Percentiles rank a stretch among this genome's conserved stretches.
Evolutionary conservation across 2,888 invertebrate genomes (phyloP).

Genomic region (Eucriotettix oculatus): DNA sequence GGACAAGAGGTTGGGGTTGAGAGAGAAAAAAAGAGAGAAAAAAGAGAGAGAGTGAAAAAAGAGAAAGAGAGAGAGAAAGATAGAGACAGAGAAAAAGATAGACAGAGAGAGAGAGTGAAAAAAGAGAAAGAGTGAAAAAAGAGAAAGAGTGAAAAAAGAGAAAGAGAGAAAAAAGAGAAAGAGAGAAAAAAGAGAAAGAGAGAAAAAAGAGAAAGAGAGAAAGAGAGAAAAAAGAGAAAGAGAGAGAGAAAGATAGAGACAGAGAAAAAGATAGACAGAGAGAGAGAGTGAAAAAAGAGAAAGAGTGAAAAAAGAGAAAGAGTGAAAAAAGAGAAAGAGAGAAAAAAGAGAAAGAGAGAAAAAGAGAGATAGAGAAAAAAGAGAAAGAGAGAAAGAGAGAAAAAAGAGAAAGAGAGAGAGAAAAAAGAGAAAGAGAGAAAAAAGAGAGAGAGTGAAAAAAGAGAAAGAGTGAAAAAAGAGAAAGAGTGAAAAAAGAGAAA

Average conservation of each 20-base stretch:
- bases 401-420: neutral
- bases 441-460: neutral
- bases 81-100: no score
- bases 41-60: neutral
- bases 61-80: neutral
- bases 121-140: neutral
- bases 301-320: neutral
- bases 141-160: neutral
- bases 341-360: neutral
- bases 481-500: neutral
- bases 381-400: fast-evolving
- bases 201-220: neutral
- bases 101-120: neutral
- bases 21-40: no score
- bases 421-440: neutral
- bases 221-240: neutral
- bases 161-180: neutral
- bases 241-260: no score
- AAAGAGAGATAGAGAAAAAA: neutral
- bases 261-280: no score
- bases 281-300: neutral
- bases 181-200: neutral
- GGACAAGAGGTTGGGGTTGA: no score
- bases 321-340: neutral
- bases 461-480: neutral